Evolutionary conservation across 2,797 vertebrate species (phyloP).

Genomic region (Chelidonichthys spinosus): DNA sequence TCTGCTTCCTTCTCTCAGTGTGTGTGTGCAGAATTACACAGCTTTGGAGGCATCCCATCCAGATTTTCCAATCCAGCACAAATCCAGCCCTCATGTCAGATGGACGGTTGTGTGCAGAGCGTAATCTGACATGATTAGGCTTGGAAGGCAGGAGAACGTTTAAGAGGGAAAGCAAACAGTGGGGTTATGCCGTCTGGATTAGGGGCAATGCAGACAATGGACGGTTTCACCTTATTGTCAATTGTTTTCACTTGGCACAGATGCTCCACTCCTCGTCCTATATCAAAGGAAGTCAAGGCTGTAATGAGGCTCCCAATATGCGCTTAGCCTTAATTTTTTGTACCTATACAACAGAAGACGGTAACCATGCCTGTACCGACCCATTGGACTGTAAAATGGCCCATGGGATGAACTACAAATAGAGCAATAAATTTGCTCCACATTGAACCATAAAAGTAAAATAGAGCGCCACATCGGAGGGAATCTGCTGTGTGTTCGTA

Average conservation of each 20-base stretch:
- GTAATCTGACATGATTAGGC: slow-evolving; percentile 81
- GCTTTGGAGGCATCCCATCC: slow-evolving; percentile 73
- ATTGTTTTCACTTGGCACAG: slow-evolving; percentile 41
- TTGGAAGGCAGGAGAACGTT: slow-evolving; percentile 56
- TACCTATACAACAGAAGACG: slow-evolving; percentile 46
- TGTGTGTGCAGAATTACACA: slow-evolving; percentile 76
- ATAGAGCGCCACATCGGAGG: slow-evolving; percentile 43
- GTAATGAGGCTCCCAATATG: neutral
- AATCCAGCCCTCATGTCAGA: slow-evolving; percentile 82
- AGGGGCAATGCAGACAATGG: slow-evolving; percentile 69
- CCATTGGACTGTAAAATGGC: slow-evolving; percentile 71
- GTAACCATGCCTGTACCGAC: slow-evolving; percentile 45
- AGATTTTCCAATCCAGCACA: slow-evolving; percentile 84
- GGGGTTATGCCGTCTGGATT: slow-evolving; percentile 66
- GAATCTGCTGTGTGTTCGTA: slow-evolving; percentile 62
- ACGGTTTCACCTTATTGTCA: slow-evolving; percentile 36
- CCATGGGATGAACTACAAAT: slow-evolving; percentile 81
- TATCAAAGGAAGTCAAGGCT: neutral
- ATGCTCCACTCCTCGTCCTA: slow-evolving; percentile 23
- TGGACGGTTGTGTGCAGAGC: slow-evolving; percentile 79
- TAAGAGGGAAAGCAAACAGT: slow-evolving; percentile 53
- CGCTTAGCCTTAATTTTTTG: slow-evolving; percentile 23
- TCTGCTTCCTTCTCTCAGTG: slow-evolving; percentile 62
- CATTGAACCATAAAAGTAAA: slow-evolving; percentile 69
- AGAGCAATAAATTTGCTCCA: slow-evolving; percentile 86